These are phyloP conservation scores for Sparidentex hasta DNA, from an alignment of 2,797 vertebrate genomes.

Conservation along the genomic window DNA sequence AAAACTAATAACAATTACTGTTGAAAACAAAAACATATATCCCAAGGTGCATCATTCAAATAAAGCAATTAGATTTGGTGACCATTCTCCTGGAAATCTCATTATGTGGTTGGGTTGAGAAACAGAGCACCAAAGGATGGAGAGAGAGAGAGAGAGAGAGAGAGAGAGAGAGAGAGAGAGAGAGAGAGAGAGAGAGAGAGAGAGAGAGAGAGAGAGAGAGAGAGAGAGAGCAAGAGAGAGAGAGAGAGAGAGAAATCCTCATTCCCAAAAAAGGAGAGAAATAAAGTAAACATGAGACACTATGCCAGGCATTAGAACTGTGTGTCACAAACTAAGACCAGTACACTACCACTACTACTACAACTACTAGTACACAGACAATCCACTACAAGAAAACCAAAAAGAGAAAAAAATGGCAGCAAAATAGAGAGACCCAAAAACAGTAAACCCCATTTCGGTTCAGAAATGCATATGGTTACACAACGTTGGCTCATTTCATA, in stretches of 20 bases:
- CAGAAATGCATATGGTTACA: constrained; percentile 78
- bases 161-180: constrained; percentile 52
- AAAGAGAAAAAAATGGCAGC: constrained; percentile 69
- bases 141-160: constrained; percentile 46
- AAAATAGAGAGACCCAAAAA: constrained; percentile 74
- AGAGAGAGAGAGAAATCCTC: constrained; percentile 74
- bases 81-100: constrained; percentile 84
- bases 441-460: constrained; percentile 80
- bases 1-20: constrained; percentile 63
- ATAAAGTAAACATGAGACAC: constrained; percentile 82
- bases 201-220: constrained; percentile 38
- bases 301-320: constrained; percentile 83
- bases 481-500: constrained; percentile 37
- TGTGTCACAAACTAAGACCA: constrained; percentile 82
- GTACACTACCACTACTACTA: constrained; percentile 78
- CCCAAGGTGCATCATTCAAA: constrained; percentile 87
- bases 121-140: constrained; percentile 81
- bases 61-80: constrained; percentile 85
- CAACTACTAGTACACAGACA: constrained; percentile 79
- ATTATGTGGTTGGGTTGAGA: constrained; percentile 81
- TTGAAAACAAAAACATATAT: constrained; percentile 74
- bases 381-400: constrained; percentile 80
- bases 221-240: constrained; percentile 1
- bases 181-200: constrained; percentile 23
- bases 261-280: constrained; percentile 82